phyloP scores from a whole-genome alignment of 1,140 invertebrate species.

The Diachasmimorpha longicaudata region DNA sequence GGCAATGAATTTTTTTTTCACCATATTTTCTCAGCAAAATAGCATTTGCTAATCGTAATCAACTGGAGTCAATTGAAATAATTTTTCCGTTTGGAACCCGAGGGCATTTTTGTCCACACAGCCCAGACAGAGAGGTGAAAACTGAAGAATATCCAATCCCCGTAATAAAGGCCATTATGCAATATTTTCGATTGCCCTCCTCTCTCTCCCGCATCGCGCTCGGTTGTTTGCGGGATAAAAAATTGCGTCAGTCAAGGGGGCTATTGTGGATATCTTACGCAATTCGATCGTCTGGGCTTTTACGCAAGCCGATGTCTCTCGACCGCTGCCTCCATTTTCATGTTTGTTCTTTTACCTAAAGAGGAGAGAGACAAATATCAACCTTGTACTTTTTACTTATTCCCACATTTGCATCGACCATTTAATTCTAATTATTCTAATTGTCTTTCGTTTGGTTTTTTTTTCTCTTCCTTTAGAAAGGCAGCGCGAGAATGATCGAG shows the following conservation, averaged over 20 bases:
- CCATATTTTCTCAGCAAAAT: no score
- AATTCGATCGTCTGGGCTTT: constrained; percentile 8
- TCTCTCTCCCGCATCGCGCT: neutral
- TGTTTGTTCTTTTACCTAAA: neutral
- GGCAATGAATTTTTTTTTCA: no score
- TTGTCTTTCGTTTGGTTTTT: neutral
- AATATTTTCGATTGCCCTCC: neutral
- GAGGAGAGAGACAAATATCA: neutral
- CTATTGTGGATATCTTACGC: neutral
- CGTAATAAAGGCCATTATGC: neutral
- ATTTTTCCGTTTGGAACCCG: no score
- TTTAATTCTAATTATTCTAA: neutral
- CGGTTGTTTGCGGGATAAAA: neutral
- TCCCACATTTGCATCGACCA: neutral
- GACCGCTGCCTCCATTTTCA: neutral
- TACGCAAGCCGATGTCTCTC: neutral
- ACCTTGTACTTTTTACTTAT: neutral
- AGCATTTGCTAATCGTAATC: no score
- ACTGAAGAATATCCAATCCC: neutral
- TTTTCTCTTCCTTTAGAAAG: constrained; percentile 10
- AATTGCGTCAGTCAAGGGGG: constrained; percentile 3
- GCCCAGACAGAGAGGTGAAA: neutral
- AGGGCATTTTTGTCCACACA: neutral
- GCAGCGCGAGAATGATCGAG: constrained; percentile 46
- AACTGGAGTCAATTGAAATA: no score